These are phyloP conservation scores for Microcebus ravelobensis DNA, from an alignment of 2,113 vertebrate species.

Conservation along the genomic window DNA sequence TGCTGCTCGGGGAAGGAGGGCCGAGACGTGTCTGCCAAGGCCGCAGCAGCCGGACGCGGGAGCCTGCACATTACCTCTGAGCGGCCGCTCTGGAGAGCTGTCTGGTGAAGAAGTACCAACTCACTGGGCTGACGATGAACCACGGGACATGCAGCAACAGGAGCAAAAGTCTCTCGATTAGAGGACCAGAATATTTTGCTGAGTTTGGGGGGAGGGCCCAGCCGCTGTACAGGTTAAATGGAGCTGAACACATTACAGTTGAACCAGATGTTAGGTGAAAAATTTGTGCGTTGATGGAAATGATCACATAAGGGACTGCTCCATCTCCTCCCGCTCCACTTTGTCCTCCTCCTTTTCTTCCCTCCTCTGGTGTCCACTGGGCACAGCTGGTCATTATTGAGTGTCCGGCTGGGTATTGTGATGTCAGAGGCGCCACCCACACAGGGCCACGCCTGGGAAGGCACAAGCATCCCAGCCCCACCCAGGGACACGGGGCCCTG, in stretches of 20 bases:
- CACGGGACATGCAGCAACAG: conserved; percentile 20
- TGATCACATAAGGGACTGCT: conserved; percentile 68
- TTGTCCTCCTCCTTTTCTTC: conserved; percentile 72
- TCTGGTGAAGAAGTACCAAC: conserved; percentile 57
- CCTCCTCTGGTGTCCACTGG: conserved; percentile 66
- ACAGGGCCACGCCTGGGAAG: background rate
- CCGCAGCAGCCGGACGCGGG: rapidly evolving
- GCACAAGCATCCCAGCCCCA: background rate
- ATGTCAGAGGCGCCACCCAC: conserved; percentile 68
- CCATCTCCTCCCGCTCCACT: conserved; percentile 77
- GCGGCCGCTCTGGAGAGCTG: conserved; percentile 45
- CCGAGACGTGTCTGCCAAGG: background rate
- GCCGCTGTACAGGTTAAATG: conserved; percentile 55
- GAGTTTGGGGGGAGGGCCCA: conserved; percentile 54
- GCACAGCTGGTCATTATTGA: conserved; percentile 68
- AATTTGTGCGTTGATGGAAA: conserved; percentile 59
- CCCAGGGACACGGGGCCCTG: background rate
- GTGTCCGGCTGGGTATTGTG: conserved; percentile 66
- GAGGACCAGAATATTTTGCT: conserved; percentile 65
- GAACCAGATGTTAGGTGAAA: conserved; percentile 75
- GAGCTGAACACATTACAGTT: conserved; percentile 74
- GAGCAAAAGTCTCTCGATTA: conserved; percentile 60
- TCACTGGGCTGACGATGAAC: conserved; percentile 54
- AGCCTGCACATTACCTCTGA: conserved; percentile 52
- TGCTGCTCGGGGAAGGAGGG: background rate